Evolutionary conservation across 2,113 vertebrate genomes (phyloP).

Genomic region (Ageneiosus marmoratus): DNA sequence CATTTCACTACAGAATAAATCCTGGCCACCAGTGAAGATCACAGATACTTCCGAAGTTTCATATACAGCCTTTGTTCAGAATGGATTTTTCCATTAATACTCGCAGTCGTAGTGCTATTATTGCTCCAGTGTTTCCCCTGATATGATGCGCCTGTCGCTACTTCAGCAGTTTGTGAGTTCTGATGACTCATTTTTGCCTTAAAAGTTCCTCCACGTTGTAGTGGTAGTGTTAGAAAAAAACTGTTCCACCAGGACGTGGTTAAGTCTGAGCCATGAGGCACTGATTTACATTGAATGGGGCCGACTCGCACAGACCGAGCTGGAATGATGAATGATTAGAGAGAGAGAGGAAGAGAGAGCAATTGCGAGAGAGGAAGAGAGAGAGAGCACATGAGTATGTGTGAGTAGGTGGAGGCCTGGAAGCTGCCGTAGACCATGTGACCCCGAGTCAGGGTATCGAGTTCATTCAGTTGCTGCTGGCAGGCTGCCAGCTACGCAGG

Average conservation of each 20-base stretch:
- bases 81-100: conserved; percentile 12
- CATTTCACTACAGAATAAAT: background rate
- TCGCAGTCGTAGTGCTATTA: background rate
- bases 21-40: background rate
- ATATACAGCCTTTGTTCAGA: background rate
- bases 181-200: conserved; percentile 31
- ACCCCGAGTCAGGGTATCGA: conserved; percentile 74
- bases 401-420: conserved; percentile 57
- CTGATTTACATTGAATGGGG: conserved; percentile 71
- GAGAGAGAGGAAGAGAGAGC: conserved; percentile 42
- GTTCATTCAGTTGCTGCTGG: conserved; percentile 77
- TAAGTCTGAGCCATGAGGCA: conserved; percentile 25
- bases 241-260: conserved; percentile 16
- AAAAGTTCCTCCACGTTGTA: conserved; percentile 16
- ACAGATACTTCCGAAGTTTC: background rate
- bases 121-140: conserved; percentile 7
- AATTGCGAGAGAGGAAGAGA: conserved; percentile 38
- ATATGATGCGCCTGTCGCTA: background rate
- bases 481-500: conserved; percentile 42
- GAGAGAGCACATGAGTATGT: conserved; percentile 18
- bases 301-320: conserved; percentile 49
- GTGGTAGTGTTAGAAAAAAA: conserved; percentile 13
- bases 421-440: conserved; percentile 70
- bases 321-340: conserved; percentile 73
- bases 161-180: conserved; percentile 3